Evolutionary conservation across 2,797 vertebrate genomes (phyloP), one percentile per base, ranked within the genome.

Genomic region (Phrynocephalus forsythii): DNA sequence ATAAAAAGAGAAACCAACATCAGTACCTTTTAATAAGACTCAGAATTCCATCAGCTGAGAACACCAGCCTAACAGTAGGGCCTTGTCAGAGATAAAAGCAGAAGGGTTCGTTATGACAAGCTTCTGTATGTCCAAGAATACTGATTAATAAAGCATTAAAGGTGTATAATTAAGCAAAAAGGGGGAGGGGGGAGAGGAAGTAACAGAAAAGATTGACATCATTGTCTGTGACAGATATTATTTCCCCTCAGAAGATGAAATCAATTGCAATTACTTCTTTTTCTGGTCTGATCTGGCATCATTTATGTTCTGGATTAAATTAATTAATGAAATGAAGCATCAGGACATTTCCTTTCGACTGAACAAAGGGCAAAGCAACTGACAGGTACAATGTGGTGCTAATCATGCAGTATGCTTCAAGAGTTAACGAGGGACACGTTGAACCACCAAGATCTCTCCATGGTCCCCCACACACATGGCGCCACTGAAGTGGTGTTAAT

Each of bases 361-460:
- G 90, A 93, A 71, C 82, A 93, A 92, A 92, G 87, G 90, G 92
- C 89, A 92, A 91, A 91, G 56, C 30, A 67, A 83, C 79, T 92
- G 93, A 94, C 93, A 94, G 91, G 83, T 92, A 91, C 92, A 94
- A 82, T 71, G 24, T 83, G 88, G 91, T 92, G 91, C 88, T 93
- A 95, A 95, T 95, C 90, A 90, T 0, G 0, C 68, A 89, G 73
- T 75, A 63, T 89, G 91, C 1, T 92, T 94, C 84, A 91, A 89
- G 93, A 95, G 89, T 93, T 95, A 97, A 96, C 93, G 93, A 96
- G 91, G 86, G 92, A 91, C 92, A 92, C 94, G 92, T 79, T 77
- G 90, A 92, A 93, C 71, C 73, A 91, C 90, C 94, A 89, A 0
- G 24, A 69, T 93, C 88, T 94, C 90, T 81, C 30, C 18, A 3